Evolutionary conservation across 2,113 vertebrate species (phyloP).

Genomic region (Laterallus jamaicensis): DNA sequence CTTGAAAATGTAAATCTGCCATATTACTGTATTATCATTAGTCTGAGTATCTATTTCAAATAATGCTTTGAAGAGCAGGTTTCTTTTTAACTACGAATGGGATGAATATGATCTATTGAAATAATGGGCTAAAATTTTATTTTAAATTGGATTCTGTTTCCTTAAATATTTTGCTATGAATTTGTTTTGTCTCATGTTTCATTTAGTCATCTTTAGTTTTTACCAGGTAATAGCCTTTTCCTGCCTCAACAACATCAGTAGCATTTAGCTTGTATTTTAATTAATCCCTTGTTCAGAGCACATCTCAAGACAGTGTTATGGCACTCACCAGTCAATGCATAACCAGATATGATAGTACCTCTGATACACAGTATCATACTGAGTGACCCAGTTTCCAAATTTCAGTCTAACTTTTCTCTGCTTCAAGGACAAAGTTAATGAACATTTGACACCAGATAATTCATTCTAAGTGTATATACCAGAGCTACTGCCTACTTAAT

Average conservation of each 20-base stretch:
- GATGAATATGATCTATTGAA: not conserved
- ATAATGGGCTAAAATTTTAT: not conserved
- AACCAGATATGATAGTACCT: not conserved
- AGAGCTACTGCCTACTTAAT: not conserved
- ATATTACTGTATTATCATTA: not conserved
- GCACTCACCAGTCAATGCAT: not conserved
- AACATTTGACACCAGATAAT: not conserved
- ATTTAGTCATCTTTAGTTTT: not conserved
- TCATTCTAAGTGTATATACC: not conserved
- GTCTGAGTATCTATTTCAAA: not conserved
- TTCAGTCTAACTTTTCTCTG: not conserved
- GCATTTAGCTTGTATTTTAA: not conserved
- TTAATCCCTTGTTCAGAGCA: not conserved
- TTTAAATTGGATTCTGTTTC: not conserved
- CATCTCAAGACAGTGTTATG: not conserved
- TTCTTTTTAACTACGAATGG: not conserved
- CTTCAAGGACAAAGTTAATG: constrained; percentile 19
- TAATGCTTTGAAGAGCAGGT: not conserved
- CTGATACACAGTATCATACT: not conserved
- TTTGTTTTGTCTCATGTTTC: not conserved
- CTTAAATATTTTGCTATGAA: not conserved
- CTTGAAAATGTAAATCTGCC: not conserved
- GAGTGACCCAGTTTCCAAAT: not conserved
- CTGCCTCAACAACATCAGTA: not conserved
- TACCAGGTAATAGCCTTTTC: not conserved